Evolutionary conservation across 2,797 vertebrate genomes (phyloP).

Genomic region (Petrocephalus sullivani): DNA sequence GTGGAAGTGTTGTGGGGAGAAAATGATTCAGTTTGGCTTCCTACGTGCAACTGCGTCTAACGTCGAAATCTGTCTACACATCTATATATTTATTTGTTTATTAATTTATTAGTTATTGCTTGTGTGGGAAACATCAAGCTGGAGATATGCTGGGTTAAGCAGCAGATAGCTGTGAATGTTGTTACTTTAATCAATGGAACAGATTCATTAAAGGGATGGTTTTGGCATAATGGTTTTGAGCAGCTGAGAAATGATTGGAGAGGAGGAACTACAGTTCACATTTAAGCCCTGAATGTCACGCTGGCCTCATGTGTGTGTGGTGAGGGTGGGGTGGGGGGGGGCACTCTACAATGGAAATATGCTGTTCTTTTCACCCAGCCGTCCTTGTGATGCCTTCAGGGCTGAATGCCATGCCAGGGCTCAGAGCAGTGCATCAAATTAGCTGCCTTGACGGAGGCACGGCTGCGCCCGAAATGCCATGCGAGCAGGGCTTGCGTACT

Average conservation of each 20-base stretch:
- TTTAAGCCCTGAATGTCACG: not conserved
- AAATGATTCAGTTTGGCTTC: not conserved
- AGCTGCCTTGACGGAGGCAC: not conserved
- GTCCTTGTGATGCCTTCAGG: not conserved
- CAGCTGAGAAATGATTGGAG: not conserved
- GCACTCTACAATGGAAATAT: not conserved
- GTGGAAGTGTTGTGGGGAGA: not conserved
- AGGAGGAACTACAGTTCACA: not conserved
- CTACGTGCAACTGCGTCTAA: not conserved
- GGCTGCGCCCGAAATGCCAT: not conserved
- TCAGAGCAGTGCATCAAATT: not conserved
- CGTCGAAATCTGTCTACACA: not conserved
- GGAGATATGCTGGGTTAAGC: not conserved
- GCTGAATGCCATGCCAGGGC: not conserved
- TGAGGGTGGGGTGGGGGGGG: not conserved
- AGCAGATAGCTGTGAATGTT: not conserved
- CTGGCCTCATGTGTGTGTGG: not conserved
- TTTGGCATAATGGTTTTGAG: not conserved
- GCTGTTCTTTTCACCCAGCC: not conserved
- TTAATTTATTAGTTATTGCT: not conserved
- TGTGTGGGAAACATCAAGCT: not conserved
- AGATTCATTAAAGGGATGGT: not conserved
- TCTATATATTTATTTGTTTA: not conserved
- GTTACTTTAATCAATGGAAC: not conserved
- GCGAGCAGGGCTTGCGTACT: not conserved